Conservation (phyloP, 2,888 invertebrate genomes). For the Seira musarum region DNA sequence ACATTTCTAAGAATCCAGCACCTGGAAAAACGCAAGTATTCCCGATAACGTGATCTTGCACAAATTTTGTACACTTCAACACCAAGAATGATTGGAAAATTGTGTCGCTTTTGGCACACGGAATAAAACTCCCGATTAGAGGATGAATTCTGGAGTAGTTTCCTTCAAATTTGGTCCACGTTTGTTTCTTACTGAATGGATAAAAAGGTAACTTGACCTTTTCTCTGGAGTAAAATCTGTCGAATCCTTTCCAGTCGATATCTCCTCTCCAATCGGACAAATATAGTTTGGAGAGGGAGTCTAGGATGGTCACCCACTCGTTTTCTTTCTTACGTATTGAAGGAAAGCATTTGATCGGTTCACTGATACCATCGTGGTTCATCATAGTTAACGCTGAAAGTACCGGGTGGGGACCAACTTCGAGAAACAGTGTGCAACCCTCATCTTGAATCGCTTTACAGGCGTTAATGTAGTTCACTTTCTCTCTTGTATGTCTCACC, state of each 20-base stretch:
- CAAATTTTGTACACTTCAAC: neutral
- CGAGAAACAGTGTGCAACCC: constrained; percentile 21
- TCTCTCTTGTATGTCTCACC: constrained; percentile 55
- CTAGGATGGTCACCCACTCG: constrained; percentile 31
- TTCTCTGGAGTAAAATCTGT: neutral
- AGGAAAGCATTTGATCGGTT: constrained; percentile 17
- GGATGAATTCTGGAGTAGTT: constrained; percentile 31
- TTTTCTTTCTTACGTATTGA: constrained; percentile 22
- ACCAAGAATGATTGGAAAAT: constrained; percentile 14
- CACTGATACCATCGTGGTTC: neutral
- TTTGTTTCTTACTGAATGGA: constrained; percentile 46
- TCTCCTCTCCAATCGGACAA: constrained; percentile 16
- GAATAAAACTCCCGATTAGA: constrained; percentile 33
- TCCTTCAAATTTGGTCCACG: constrained; percentile 33
- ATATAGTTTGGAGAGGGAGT: constrained; percentile 28
- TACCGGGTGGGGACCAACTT: constrained; percentile 26
- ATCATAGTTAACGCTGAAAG: no score
- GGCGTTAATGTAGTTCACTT: constrained; percentile 44
- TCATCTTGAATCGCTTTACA: constrained; percentile 3
- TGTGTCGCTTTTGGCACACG: constrained; percentile 7
- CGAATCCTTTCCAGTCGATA: constrained; percentile 34
- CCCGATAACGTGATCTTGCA: constrained; percentile 17
- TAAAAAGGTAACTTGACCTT: constrained; percentile 36
- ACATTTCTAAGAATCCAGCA: no score
- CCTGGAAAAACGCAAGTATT: no score